Evolutionary conservation across 2,797 vertebrate genomes (phyloP).

Genomic region (Pyrocephalus nanus): DNA sequence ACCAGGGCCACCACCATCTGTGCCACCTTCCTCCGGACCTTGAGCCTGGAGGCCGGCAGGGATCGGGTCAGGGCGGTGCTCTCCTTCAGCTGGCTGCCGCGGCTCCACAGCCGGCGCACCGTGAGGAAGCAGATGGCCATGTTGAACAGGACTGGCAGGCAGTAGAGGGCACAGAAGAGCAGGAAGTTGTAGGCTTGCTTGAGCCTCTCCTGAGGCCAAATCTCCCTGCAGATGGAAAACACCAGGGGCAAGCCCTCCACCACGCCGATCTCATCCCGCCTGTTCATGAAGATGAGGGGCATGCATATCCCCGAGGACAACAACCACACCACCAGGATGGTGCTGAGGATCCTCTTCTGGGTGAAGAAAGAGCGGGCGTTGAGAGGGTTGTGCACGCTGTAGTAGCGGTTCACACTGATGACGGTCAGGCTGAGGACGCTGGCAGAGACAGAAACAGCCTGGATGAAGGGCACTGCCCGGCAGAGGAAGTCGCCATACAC

Average conservation of each 20-base stretch:
- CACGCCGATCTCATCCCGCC: conserved; percentile 81
- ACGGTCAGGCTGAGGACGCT: conserved; percentile 89
- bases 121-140: conserved; percentile 90
- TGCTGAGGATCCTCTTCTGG: conserved; percentile 80
- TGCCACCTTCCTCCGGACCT: conserved; percentile 88
- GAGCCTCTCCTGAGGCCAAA: conserved; percentile 87
- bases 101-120: conserved; percentile 82
- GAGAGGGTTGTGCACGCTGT: conserved; percentile 87
- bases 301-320: conserved; percentile 86
- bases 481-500: conserved; percentile 91
- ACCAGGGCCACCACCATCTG: conserved; percentile 92
- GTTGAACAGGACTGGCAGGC: conserved; percentile 90
- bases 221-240: conserved; percentile 87
- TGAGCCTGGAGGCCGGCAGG: conserved; percentile 84
- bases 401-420: conserved; percentile 91
- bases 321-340: conserved; percentile 85
- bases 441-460: conserved; percentile 88
- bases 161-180: conserved; percentile 90
- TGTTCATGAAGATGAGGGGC: conserved; percentile 89
- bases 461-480: conserved; percentile 88
- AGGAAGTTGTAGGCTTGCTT: conserved; percentile 90
- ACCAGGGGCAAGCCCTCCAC: conserved; percentile 77
- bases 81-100: conserved; percentile 73
- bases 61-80: conserved; percentile 80
- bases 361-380: conserved; percentile 89